Evolutionary conservation across 2,888 invertebrate genomes (phyloP).

Genomic region (Atrina japonica): DNA sequence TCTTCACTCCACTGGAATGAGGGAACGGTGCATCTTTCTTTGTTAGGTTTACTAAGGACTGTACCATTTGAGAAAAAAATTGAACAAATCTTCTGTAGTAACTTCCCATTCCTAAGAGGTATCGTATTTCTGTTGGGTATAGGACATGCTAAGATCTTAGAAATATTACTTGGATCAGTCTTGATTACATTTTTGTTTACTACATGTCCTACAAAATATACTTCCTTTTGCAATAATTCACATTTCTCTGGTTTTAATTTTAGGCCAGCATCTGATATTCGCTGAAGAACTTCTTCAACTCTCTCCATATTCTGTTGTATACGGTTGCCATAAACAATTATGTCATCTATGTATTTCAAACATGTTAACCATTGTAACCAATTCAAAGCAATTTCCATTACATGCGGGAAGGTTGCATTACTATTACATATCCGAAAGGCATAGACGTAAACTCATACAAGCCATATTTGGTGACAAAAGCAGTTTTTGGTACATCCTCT

Average conservation of each 20-base stretch:
- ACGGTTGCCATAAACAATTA: slow-evolving; percentile 28
- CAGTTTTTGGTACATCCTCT: slow-evolving; percentile 34
- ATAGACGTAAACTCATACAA: slow-evolving; percentile 34
- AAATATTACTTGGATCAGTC: slow-evolving; percentile 42
- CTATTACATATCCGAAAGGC: slow-evolving; percentile 43
- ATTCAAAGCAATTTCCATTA: slow-evolving; percentile 40
- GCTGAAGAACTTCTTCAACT: slow-evolving; percentile 35
- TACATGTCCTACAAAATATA: slow-evolving; percentile 43
- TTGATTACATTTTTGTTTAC: slow-evolving; percentile 26
- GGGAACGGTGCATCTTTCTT: too few relatives aligned
- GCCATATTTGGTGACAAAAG: slow-evolving; percentile 35
- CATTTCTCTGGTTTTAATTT: slow-evolving; percentile 48
- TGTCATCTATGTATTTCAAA: slow-evolving; percentile 44
- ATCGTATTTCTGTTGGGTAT: slow-evolving; percentile 42
- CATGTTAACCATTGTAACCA: slow-evolving; percentile 45
- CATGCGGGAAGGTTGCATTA: slow-evolving; percentile 41
- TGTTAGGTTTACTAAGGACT: too few relatives aligned
- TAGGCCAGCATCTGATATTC: slow-evolving; percentile 37
- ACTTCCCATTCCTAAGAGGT: slow-evolving; percentile 40
- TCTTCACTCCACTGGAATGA: slow-evolving; percentile 35
- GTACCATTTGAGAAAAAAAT: slow-evolving; percentile 37
- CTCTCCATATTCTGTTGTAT: slow-evolving; percentile 34
- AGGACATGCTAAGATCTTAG: slow-evolving; percentile 40
- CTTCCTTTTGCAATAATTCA: slow-evolving; percentile 38
- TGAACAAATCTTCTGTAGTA: slow-evolving; percentile 44